Base-by-base conservation (phyloP, 1,140 invertebrate species). In the Dreissena polymorpha region DNA sequence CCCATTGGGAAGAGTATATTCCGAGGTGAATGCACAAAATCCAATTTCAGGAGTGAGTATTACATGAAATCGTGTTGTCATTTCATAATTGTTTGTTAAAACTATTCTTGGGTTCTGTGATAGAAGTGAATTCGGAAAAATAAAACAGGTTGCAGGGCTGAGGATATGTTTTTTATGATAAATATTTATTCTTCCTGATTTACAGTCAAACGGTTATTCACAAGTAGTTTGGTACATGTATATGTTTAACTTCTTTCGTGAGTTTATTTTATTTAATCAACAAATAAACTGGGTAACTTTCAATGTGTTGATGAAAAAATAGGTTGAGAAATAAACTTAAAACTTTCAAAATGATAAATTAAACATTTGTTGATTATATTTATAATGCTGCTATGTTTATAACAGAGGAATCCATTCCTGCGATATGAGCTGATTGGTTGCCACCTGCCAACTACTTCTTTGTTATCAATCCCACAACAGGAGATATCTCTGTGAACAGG, bases 391-490 rank as follows among this genome's bases (percentile, higher is more conserved):
- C 10, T 68, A 3, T 27, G 21, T 70, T 49, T 51, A 25, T 76
- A 69, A 25, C 67, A 78, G 76, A 78, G 67, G 23, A 70, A 13
- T 25, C 6, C 0, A 18, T 21, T 51, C n/a, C 39, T 83, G 16
- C 50, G 64, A 10, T 83, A 39, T 64, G 81, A 83, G 29, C 39
- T 76, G 12, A 49, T 76, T 23, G 81, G 81, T 49, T 70, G 0
- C 55, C 81, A 23, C 81, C 81, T 23, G 29, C 64, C n/a, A 64
- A 64, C 10, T 83, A 83, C 51, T 83, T 70, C 53, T 83, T 83
- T 49, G 6, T 5, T 0, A 76, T 83, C 21, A 60, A 83, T 51
- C 21, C 10, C 12, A 0, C 14, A 13, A 57, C 51, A 69, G 81
- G 81, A 13, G 73, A 76, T 14, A 71, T 83, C 57, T 14, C 10